A percentile compares a stretch with the other conserved stretches of the same genome.
phyloP scores from a whole-genome alignment of 2,888 invertebrate genomes.

The Agrenia bidenticulata region DNA sequence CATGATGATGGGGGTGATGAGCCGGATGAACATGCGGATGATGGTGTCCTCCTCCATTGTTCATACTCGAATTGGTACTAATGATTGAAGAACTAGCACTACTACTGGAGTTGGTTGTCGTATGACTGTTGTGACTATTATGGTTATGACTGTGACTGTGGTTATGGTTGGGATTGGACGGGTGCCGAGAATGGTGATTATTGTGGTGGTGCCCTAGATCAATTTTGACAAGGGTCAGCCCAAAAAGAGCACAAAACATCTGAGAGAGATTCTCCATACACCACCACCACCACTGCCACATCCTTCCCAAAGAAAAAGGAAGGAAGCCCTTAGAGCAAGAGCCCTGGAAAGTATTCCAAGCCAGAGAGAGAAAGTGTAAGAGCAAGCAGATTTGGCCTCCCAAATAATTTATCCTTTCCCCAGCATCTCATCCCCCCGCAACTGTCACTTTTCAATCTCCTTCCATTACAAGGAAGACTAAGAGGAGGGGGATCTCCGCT shows the following conservation, averaged over 20 bases:
- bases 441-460: too few species aligned
- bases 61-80: conserved; percentile 14
- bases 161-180: conserved; percentile 36
- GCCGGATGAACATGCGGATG: conserved; percentile 36
- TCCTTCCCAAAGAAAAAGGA: not conserved
- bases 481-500: too few species aligned
- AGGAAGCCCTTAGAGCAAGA: not conserved
- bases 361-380: too few species aligned
- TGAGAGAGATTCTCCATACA: not conserved
- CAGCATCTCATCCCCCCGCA: too few species aligned
- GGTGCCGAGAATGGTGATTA: conserved; percentile 33
- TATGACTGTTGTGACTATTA: conserved; percentile 1
- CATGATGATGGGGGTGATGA: conserved; percentile 16
- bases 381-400: too few species aligned
- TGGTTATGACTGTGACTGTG: conserved; percentile 31
- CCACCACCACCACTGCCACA: not conserved
- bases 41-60: conserved; percentile 17
- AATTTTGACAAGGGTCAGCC: not conserved
- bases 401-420: too few species aligned
- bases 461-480: too few species aligned
- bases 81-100: conserved; percentile 11
- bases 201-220: conserved; percentile 40
- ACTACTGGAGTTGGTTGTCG: conserved; percentile 7
- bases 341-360: too few species aligned
- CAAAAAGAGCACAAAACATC: not conserved